Conservation (phyloP, 1,140 invertebrate genomes). For the Pogonomyrmex barbatus region DNA sequence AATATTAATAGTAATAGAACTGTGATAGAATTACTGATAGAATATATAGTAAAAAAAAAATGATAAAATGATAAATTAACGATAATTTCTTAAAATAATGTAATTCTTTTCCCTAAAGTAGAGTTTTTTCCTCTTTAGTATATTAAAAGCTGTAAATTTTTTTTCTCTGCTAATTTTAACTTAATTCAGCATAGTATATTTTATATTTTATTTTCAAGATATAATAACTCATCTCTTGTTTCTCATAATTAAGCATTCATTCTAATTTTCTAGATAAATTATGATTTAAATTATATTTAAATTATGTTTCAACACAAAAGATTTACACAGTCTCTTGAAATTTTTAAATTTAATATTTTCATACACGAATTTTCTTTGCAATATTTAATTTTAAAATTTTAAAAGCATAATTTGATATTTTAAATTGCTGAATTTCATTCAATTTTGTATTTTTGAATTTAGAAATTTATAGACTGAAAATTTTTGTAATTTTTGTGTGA, state of each 20-base stretch:
- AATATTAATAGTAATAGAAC: too few relatives aligned
- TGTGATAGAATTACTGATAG: neutral
- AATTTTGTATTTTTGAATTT: neutral
- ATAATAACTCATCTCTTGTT: neutral
- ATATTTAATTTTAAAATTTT: neutral
- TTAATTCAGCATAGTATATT: too few relatives aligned
- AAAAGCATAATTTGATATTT: neutral
- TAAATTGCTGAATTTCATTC: neutral
- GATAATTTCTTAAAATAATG: neutral
- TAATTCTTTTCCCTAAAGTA: too few relatives aligned
- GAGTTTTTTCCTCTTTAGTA: too few relatives aligned
- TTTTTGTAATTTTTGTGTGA: neutral
- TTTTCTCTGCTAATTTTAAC: too few relatives aligned
- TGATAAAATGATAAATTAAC: neutral
- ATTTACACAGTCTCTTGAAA: neutral
- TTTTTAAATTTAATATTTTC: neutral
- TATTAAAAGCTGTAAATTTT: too few relatives aligned
- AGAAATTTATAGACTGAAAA: neutral
- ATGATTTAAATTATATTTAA: neutral
- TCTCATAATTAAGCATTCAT: slow-evolving; percentile 28
- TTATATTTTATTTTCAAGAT: too few relatives aligned
- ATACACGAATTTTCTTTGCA: neutral
- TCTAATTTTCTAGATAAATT: neutral
- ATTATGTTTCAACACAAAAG: neutral
- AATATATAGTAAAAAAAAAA: neutral